Evolutionary conservation across 1,140 invertebrate species (phyloP), one percentile per base, ranked within the genome.

Genomic region (Lethrus apterus): DNA sequence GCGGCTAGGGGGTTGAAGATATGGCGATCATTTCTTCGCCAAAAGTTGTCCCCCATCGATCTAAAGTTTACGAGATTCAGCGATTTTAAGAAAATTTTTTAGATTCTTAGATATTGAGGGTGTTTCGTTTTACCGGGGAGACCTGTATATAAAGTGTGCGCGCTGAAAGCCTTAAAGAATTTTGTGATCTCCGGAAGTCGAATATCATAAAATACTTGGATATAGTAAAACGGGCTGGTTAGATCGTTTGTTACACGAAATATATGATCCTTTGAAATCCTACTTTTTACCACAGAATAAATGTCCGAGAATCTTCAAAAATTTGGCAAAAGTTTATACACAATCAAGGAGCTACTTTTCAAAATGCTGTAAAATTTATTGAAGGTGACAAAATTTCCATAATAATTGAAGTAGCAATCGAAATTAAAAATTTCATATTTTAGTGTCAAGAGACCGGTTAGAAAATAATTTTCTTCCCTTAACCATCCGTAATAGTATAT

Each of bases 101-200:
- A n/a, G n/a, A n/a, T n/a, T n/a, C n/a, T n/a, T n/a, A n/a, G n/a
- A n/a, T n/a, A n/a, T n/a, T n/a, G n/a, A n/a, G n/a, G n/a, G n/a
- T n/a, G n/a, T n/a, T n/a, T n/a, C n/a, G n/a, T n/a, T n/a, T n/a
- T n/a, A n/a, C n/a, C n/a, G n/a, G n/a, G n/a, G n/a, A n/a, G n/a
- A n/a, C n/a, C n/a, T n/a, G n/a, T 31, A 62, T 58, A 46, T 63
- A 62, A 26, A 59, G 54, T n/a, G 52, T 57, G 18, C 30, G 55
- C 45, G 53, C 54, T 15, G 34, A 49, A 30, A 50, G n/a, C n/a
- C n/a, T 63, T 9, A 56, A 59, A 50, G 35, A 45, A 8, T 62
- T 60, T 51, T 60, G 56, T 48, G 51, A 52, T n/a, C 49, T 50
- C 13, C 47, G 0, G 51, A 60, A 13, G 45, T 49, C 10, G 38